Base-by-base conservation (phyloP, 2,888 invertebrate species). In the Anthophora plumipes region DNA sequence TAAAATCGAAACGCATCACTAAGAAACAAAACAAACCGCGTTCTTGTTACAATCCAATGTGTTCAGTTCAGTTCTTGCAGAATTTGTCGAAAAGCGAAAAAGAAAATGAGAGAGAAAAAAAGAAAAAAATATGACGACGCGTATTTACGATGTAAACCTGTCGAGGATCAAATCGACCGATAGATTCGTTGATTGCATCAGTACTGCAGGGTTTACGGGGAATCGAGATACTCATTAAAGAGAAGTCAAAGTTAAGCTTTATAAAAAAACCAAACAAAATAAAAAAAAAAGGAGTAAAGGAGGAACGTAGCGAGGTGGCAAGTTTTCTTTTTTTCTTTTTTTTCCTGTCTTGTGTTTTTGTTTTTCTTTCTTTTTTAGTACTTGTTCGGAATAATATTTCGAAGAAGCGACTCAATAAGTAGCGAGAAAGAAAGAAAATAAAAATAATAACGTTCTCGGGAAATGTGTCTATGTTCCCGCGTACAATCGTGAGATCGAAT, bases 401-500 rank as follows among this genome's bases (percentile, higher is more conserved):
- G 25, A 46, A 48, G 20, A 64, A 70, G 25, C 48, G 75, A 66
- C 52, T 50, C 54, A 50, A 41, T 64, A 63, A n/a, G 22, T 61
- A 37, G 66, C n/a, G 11, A 43, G 20, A 39, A 20, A 43, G 43
- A 25, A 4, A 25, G 1, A 8, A 25, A 25, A 48, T 2, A 22
- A 8, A 8, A 52, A 22, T 31, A 60, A 43, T 50, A 48, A 57
- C 76, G 72, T 83, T 77, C 80, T 59, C 66, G 74, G 76, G 81
- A 82, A 85, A 75, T 66, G 78, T 84, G 71, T 79, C 67, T 50
- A 76, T 50, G 74, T 60, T 87, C 76, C 79, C 79, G 70, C 76
- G 88, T 81, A 84, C 79, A 81, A 86, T 81, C 84, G 88, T 81
- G 79, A 81, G 84, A 81, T 87, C 84, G 84, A 86, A 86, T 84